phyloP scores from a whole-genome alignment of 1,140 invertebrate genomes.

The Achroia grisella region DNA sequence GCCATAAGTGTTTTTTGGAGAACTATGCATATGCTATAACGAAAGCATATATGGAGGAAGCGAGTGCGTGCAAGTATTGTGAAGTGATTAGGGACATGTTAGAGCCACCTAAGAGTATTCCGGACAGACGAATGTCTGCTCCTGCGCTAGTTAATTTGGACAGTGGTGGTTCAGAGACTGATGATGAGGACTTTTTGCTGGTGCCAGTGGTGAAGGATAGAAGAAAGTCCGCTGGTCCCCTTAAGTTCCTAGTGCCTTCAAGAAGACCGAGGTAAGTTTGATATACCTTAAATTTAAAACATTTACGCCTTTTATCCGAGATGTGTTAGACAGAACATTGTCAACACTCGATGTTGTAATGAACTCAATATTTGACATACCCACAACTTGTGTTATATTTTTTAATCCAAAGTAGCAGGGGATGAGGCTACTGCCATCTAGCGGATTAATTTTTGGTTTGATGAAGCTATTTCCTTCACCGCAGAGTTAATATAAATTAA shows the following conservation, averaged over 20 bases:
- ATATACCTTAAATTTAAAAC: not conserved
- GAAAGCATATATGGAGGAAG: constrained; percentile 61
- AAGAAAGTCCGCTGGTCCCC: constrained; percentile 61
- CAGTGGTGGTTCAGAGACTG: constrained; percentile 41
- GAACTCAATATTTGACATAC: too few species aligned
- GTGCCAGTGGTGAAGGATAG: constrained; percentile 49
- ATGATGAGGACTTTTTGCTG: constrained; percentile 44
- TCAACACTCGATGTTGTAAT: too few species aligned
- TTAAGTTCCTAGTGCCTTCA: constrained; percentile 55
- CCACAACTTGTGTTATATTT: too few species aligned
- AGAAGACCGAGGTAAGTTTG: constrained; percentile 55
- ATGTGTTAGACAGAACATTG: too few species aligned
- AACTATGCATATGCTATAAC: constrained; percentile 68
- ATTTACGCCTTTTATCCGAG: too few species aligned
- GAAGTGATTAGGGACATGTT: constrained; percentile 67
- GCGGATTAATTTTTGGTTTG: too few species aligned
- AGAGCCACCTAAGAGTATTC: constrained; percentile 44
- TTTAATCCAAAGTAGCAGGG: too few species aligned
- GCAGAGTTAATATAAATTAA: too few species aligned
- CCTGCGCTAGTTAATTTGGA: constrained; percentile 53
- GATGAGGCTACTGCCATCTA: too few species aligned
- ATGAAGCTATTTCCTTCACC: too few species aligned
- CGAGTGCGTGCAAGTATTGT: constrained; percentile 65
- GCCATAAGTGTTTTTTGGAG: constrained; percentile 71
- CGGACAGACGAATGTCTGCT: constrained; percentile 54